These are phyloP conservation scores for Machimus rusticus DNA, from an alignment of 2,888 invertebrate genomes.

Conservation along the genomic window DNA sequence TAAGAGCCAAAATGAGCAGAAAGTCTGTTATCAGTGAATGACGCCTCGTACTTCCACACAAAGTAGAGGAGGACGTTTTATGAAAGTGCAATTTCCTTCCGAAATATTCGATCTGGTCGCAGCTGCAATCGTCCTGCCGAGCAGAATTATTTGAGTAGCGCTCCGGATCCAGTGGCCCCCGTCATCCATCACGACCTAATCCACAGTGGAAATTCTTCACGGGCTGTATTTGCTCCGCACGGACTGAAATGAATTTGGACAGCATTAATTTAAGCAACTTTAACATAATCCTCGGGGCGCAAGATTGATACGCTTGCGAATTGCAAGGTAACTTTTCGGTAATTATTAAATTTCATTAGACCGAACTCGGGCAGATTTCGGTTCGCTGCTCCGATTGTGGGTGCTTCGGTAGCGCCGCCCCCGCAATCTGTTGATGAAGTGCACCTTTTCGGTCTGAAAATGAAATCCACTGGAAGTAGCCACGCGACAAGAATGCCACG, in stretches of 20 bases:
- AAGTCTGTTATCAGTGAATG: not conserved
- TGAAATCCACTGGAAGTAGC: not conserved
- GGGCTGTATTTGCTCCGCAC: not conserved
- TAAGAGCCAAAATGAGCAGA: not conserved
- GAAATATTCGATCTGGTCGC: not conserved
- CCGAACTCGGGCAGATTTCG: not conserved
- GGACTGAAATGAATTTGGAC: not conserved
- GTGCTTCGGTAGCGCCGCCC: not conserved
- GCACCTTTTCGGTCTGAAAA: not conserved
- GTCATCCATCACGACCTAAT: not conserved
- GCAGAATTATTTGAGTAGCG: not conserved
- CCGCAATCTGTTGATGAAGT: not conserved
- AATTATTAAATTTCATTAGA: conserved; percentile 1
- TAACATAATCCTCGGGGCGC: not conserved
- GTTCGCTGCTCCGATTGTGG: not conserved
- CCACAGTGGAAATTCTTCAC: not conserved
- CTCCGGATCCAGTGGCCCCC: not conserved
- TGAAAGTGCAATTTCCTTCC: not conserved
- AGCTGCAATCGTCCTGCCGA: not conserved
- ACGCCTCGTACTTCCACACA: not conserved
- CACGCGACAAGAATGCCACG: not conserved
- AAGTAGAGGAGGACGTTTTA: not conserved
- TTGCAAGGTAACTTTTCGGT: not conserved
- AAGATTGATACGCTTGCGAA: not conserved
- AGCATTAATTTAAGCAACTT: conserved; percentile 4